Evolutionary conservation across 2,113 vertebrate species (phyloP).

Genomic region (Toxotes jaculatrix): DNA sequence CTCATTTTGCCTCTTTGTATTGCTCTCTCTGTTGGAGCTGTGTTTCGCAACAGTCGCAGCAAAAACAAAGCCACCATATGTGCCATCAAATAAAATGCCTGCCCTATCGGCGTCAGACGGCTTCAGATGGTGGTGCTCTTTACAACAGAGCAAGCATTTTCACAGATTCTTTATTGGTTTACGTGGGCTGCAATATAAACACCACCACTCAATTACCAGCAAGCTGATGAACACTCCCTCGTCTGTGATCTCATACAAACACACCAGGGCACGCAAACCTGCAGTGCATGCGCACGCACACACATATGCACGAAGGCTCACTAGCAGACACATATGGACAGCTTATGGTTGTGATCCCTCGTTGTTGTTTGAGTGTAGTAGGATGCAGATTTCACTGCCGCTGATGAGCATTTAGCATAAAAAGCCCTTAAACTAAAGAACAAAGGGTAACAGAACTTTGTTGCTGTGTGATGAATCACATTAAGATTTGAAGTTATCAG

Average conservation of each 20-base stretch:
- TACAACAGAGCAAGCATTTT: conserved; percentile 52
- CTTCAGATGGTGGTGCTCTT: conserved; percentile 57
- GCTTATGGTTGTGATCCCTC: conserved; percentile 1
- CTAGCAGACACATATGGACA: conserved; percentile 5
- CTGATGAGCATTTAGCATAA: no score
- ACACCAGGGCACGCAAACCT: conserved; percentile 7
- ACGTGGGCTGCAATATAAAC: conserved; percentile 67
- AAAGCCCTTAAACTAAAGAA: no score
- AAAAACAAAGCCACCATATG: conserved; percentile 27
- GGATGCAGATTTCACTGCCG: conserved; percentile 7
- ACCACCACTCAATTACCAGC: conserved; percentile 53
- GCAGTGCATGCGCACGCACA: not conserved
- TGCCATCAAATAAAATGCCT: conserved; percentile 21
- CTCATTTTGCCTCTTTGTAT: conserved; percentile 5
- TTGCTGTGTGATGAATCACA: no score
- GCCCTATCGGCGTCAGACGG: conserved; percentile 27
- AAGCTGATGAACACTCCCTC: conserved; percentile 42
- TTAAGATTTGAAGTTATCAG: no score
- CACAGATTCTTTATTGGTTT: conserved; percentile 64
- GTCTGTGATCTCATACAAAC: conserved; percentile 35
- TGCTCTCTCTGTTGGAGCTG: not conserved
- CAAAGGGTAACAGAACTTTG: no score
- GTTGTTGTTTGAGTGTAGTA: conserved; percentile 5
- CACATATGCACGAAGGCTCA: conserved; percentile 1
- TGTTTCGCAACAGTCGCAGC: conserved; percentile 2